Evolutionary conservation across 2,888 invertebrate species (phyloP).

Genomic region (Sepioteuthis lessoniana): DNA sequence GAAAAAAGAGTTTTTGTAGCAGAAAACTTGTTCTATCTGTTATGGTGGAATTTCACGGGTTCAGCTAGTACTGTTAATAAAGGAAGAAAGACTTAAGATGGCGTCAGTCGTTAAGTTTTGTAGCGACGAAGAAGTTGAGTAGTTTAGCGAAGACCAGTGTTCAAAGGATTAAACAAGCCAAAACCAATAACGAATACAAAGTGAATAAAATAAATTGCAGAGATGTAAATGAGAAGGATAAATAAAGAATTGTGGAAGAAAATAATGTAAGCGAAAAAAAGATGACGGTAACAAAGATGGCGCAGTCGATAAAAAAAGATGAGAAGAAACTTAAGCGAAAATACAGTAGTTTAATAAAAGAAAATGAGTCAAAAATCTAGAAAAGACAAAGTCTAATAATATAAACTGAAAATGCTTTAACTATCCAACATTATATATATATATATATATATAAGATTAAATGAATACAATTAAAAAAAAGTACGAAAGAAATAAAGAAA

Average conservation of each 20-base stretch:
- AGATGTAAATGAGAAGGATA: background rate
- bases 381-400: background rate
- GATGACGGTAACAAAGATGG: background rate
- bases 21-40: too few relatives aligned
- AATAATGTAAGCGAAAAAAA: background rate
- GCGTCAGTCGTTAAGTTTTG: background rate
- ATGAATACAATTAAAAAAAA: background rate
- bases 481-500: background rate
- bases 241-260: background rate
- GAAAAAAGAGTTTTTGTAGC: too few relatives aligned
- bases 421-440: too few relatives aligned
- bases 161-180: background rate
- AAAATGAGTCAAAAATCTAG: background rate
- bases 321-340: background rate
- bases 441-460: too few relatives aligned
- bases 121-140: background rate
- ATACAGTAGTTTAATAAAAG: background rate
- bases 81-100: background rate
- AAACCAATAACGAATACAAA: background rate
- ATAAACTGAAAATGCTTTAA: too few relatives aligned
- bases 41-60: too few relatives aligned
- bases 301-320: background rate
- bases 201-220: background rate
- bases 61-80: background rate
- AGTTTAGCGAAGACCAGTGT: background rate